phyloP scores from a whole-genome alignment of 2,888 invertebrate species.

The Hydraecia micacea region DNA sequence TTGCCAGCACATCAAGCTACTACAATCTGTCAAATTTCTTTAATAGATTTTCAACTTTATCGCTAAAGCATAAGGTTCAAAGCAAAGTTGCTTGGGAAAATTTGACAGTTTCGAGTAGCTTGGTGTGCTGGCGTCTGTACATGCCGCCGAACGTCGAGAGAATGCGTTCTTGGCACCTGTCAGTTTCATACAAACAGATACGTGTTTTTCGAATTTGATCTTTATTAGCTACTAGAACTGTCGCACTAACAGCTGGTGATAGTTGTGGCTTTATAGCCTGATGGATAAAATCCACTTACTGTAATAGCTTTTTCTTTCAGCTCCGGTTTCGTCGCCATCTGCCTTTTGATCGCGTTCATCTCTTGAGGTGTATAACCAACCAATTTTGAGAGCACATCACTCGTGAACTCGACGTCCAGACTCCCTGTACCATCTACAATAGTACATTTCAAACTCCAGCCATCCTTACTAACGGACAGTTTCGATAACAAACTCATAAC shows the following conservation, averaged over 20 bases:
- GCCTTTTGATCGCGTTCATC: slow-evolving; percentile 83
- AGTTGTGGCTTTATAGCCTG: background rate
- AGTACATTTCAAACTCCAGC: slow-evolving; percentile 90
- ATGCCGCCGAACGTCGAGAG: background rate
- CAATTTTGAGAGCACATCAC: slow-evolving; percentile 88
- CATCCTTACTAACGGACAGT: slow-evolving; percentile 87
- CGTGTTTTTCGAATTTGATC: no score
- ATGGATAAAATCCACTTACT: slow-evolving; percentile 71
- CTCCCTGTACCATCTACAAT: slow-evolving; percentile 90
- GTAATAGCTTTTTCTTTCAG: slow-evolving; percentile 79
- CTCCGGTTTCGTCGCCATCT: slow-evolving; percentile 79
- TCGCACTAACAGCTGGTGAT: background rate
- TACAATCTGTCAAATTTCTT: no score
- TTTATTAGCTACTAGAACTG: background rate
- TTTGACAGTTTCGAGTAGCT: no score
- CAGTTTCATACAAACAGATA: no score
- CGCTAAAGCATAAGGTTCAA: no score
- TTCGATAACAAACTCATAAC: slow-evolving; percentile 89
- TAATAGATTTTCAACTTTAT: no score
- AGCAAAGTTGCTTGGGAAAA: no score
- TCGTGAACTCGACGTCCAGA: slow-evolving; percentile 90
- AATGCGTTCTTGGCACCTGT: background rate
- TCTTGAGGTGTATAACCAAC: slow-evolving; percentile 87
- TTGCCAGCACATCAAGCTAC: no score
- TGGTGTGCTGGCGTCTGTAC: no score